Conservation (phyloP, 2,113 vertebrate species). For the Apaloderma vittatum region DNA sequence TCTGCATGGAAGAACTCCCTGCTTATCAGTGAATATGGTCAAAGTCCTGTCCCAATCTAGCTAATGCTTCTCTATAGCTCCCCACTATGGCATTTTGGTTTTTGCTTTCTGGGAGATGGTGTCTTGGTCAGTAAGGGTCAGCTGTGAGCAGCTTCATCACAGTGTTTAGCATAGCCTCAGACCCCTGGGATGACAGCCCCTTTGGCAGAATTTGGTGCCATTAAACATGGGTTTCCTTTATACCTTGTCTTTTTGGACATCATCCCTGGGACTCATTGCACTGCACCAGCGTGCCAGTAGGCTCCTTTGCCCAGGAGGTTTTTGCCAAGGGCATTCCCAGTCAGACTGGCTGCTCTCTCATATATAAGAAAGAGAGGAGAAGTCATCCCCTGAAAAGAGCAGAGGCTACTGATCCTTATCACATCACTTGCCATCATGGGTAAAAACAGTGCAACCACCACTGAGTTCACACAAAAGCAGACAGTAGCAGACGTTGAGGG, state of each 20-base stretch:
- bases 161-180: not conserved
- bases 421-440: not conserved
- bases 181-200: not conserved
- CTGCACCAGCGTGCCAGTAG: fast-evolving
- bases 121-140: not conserved
- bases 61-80: not conserved
- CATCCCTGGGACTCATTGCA: not conserved
- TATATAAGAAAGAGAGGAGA: not conserved
- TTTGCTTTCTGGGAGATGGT: not conserved
- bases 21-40: fast-evolving
- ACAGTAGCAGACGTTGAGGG: not conserved
- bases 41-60: not conserved
- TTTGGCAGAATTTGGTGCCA: not conserved
- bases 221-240: not conserved
- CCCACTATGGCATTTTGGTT: not conserved
- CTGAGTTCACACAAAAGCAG: not conserved
- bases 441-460: not conserved
- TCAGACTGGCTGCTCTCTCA: not conserved
- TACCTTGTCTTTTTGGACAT: not conserved
- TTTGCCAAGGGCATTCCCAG: not conserved
- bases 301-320: not conserved
- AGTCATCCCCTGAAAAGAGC: not conserved
- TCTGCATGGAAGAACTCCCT: not conserved
- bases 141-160: not conserved
- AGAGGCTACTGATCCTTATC: not conserved